phyloP scores from a whole-genome alignment of 1,140 invertebrate species.

The Tyrophagus putrescentiae region DNA sequence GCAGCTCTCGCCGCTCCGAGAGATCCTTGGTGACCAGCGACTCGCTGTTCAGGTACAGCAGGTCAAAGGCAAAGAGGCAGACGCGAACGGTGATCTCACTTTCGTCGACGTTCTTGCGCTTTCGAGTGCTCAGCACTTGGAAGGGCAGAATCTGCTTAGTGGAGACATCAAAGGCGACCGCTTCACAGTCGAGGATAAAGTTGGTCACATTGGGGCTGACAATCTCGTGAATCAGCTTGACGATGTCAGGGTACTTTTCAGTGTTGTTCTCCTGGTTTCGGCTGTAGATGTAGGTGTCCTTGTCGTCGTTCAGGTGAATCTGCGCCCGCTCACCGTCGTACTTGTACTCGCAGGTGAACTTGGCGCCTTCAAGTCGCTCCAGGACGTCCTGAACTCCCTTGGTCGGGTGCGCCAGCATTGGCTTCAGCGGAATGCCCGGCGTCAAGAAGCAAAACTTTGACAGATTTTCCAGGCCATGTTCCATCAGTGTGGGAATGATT shows the following conservation, averaged over 20 bases:
- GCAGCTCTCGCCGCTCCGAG: constrained; percentile 51
- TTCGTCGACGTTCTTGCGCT: constrained; percentile 81
- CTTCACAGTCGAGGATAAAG: constrained; percentile 90
- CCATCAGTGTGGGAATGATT: constrained; percentile 62
- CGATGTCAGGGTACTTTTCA: constrained; percentile 91
- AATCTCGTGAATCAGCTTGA: constrained; percentile 47
- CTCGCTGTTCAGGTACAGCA: constrained; percentile 83
- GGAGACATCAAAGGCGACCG: constrained; percentile 85
- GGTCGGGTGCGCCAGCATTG: constrained; percentile 97
- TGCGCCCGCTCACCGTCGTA: constrained; percentile 98
- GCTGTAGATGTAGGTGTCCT: constrained; percentile 68
- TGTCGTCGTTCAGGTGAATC: constrained; percentile 56
- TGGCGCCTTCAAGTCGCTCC: constrained; percentile 68
- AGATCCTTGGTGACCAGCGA: constrained; percentile 68
- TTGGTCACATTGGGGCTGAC: constrained; percentile 48
- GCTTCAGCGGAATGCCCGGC: constrained; percentile 86
- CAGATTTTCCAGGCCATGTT: constrained; percentile 61
- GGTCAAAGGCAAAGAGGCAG: constrained; percentile 93
- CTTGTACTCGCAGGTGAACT: constrained; percentile 98
- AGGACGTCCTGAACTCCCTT: constrained; percentile 75
- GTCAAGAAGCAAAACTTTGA: constrained; percentile 68
- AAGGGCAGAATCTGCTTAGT: constrained; percentile 88
- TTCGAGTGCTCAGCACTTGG: constrained; percentile 87
- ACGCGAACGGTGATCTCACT: constrained; percentile 90
- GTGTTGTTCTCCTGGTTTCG: constrained; percentile 98